These are phyloP conservation scores for Orthonychiurus folsomi DNA, from an alignment of 2,888 invertebrate genomes.

Conservation along the genomic window DNA sequence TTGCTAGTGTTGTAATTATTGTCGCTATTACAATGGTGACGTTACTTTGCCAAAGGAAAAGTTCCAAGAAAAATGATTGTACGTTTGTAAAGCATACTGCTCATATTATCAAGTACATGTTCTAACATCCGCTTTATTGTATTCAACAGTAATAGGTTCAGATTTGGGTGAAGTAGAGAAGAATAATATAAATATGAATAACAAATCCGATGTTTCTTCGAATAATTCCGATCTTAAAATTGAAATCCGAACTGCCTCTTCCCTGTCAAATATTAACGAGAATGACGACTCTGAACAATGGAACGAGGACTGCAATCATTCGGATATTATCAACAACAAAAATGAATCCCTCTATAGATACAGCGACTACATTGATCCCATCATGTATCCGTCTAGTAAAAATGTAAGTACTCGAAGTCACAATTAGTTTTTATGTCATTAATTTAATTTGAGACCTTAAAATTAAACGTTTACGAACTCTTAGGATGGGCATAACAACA, in stretches of 20 bases:
- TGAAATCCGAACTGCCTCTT: slow-evolving; percentile 61
- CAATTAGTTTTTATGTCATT: neutral
- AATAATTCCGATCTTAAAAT: slow-evolving; percentile 83
- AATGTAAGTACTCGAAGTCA: slow-evolving; percentile 1
- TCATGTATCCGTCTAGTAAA: slow-evolving; percentile 44
- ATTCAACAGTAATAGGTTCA: slow-evolving; percentile 45
- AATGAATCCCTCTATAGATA: slow-evolving; percentile 43
- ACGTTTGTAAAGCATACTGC: too few species aligned
- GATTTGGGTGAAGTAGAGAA: slow-evolving; percentile 48
- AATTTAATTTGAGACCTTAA: neutral
- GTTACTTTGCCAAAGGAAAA: slow-evolving; percentile 63
- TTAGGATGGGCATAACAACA: slow-evolving; percentile 71
- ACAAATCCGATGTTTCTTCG: slow-evolving; percentile 71
- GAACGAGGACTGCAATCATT: slow-evolving; percentile 46
- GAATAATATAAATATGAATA: slow-evolving; percentile 40
- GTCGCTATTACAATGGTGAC: slow-evolving; percentile 75
- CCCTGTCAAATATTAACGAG: slow-evolving; percentile 40
- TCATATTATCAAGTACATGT: slow-evolving; percentile 1
- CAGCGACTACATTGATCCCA: slow-evolving; percentile 67
- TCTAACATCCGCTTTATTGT: neutral
- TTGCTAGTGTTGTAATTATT: slow-evolving; percentile 76
- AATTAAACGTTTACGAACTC: slow-evolving; percentile 5
- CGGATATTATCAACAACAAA: slow-evolving; percentile 42
- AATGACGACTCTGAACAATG: slow-evolving; percentile 41
- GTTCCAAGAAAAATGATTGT: slow-evolving; percentile 50